Percentiles rank a stretch among this genome's conserved stretches.
phyloP scores from a whole-genome alignment of 2,888 invertebrate species.

The Lasioglossum villosulum region DNA sequence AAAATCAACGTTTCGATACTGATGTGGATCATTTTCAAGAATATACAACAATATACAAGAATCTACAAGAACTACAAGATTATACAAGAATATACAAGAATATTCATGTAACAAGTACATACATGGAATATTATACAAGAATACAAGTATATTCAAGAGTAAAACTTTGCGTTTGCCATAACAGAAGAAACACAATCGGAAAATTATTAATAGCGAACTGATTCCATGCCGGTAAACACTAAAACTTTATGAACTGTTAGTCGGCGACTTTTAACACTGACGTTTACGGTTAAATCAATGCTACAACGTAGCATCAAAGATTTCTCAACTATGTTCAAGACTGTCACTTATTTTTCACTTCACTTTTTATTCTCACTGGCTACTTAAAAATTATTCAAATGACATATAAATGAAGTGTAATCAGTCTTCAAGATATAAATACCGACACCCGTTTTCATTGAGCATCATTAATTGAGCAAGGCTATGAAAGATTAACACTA shows the following conservation, averaged over 20 bases:
- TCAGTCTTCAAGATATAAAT: background rate
- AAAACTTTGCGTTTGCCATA: too few relatives aligned
- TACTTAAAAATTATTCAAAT: background rate
- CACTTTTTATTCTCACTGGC: background rate
- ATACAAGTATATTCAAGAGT: too few relatives aligned
- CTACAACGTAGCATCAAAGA: background rate
- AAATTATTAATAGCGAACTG: too few relatives aligned
- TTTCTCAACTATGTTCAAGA: background rate
- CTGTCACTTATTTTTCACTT: background rate
- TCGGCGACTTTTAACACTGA: background rate
- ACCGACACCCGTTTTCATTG: background rate
- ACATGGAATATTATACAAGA: too few relatives aligned
- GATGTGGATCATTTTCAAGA: too few relatives aligned
- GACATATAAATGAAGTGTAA: background rate
- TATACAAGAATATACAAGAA: too few relatives aligned
- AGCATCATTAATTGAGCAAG: background rate
- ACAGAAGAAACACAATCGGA: too few relatives aligned
- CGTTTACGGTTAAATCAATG: background rate
- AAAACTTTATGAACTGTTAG: background rate
- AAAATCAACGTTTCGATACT: too few relatives aligned
- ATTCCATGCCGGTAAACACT: too few relatives aligned
- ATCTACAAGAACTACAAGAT: too few relatives aligned
- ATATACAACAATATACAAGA: too few relatives aligned
- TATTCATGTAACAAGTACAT: too few relatives aligned
- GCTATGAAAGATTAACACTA: background rate